Evolutionary conservation across 2,113 vertebrate species (phyloP).

Genomic region (Nyctibius bracteatus): DNA sequence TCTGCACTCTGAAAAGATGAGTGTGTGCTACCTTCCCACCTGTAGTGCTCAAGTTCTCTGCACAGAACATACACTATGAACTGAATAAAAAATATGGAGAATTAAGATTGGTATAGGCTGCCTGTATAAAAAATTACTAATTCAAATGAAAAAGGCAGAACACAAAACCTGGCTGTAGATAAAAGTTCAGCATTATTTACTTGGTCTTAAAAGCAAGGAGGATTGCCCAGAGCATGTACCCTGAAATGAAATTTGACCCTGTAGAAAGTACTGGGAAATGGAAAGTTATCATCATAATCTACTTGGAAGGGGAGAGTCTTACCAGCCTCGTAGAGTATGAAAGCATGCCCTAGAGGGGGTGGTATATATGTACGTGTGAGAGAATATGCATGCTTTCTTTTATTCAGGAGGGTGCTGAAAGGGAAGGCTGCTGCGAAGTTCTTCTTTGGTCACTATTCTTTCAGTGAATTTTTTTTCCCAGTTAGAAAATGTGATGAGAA

Average conservation of each 20-base stretch:
- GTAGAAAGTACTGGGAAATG: background rate
- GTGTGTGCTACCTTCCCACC: background rate
- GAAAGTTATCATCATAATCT: background rate
- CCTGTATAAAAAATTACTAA: background rate
- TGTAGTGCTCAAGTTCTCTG: background rate
- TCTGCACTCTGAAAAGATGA: background rate
- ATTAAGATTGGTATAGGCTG: background rate
- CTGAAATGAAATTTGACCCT: background rate
- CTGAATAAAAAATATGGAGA: background rate
- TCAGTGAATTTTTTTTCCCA: background rate
- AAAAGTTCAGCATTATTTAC: background rate
- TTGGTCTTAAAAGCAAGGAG: background rate
- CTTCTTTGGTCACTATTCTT: background rate
- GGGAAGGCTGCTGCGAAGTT: background rate
- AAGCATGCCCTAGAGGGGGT: background rate
- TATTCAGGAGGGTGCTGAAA: background rate
- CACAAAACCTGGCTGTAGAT: background rate
- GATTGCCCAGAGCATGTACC: background rate
- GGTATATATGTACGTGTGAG: background rate
- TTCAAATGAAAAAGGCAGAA: background rate
- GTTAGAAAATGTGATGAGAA: background rate
- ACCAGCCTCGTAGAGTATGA: background rate
- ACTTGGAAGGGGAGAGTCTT: background rate
- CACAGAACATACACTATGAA: background rate
- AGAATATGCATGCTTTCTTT: background rate